Conservation (phyloP, 1,140 invertebrate species). For the Glomeris maerens region DNA sequence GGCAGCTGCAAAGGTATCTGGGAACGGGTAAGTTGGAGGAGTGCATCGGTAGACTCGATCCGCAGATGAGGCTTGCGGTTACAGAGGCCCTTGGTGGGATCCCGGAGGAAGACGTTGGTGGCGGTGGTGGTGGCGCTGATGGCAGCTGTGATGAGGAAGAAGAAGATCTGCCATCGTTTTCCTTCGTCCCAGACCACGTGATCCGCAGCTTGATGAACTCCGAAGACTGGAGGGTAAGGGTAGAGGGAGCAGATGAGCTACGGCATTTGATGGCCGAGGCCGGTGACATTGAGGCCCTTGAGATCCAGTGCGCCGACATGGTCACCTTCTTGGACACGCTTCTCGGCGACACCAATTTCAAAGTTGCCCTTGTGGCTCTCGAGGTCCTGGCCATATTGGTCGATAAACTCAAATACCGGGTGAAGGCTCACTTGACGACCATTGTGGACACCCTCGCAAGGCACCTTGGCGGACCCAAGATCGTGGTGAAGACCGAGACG, state of each 20-base stretch:
- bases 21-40: too few species aligned
- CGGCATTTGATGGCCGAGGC: slow-evolving; percentile 30
- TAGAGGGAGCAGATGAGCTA: slow-evolving; percentile 40
- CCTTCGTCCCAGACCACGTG: not conserved
- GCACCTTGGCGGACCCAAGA: slow-evolving; percentile 41
- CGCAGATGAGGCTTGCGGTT: not conserved
- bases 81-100: not conserved
- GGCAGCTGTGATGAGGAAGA: not conserved
- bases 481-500: slow-evolving; percentile 31
- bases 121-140: not conserved
- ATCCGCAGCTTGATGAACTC: slow-evolving; percentile 17
- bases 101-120: not conserved
- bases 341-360: slow-evolving; percentile 42
- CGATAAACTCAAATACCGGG: slow-evolving; percentile 10
- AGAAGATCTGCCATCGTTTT: not conserved
- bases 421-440: slow-evolving; percentile 12
- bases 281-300: slow-evolving; percentile 37
- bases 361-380: slow-evolving; percentile 40
- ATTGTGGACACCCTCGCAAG: slow-evolving; percentile 36
- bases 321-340: slow-evolving; percentile 42
- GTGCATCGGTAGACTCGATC: not conserved
- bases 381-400: slow-evolving; percentile 37
- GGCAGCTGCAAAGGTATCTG: too few species aligned
- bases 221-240: slow-evolving; percentile 42
- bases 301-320: slow-evolving; percentile 45